These are phyloP conservation scores for Megalops cyprinoides DNA, from an alignment of 2,797 vertebrate genomes.

Conservation along the genomic window DNA sequence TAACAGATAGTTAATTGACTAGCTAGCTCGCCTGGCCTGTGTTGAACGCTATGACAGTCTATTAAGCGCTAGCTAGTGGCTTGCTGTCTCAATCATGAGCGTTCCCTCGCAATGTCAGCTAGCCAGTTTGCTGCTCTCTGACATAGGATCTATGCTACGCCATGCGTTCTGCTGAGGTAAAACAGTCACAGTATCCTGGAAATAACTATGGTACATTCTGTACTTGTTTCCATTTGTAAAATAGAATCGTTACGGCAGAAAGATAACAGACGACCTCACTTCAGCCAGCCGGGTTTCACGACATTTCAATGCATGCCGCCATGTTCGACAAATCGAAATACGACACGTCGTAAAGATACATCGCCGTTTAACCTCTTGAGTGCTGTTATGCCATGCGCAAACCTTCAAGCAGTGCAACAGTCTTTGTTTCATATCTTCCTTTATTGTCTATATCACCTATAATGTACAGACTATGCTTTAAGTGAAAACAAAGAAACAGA, in stretches of 20 bases:
- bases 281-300: conserved; percentile 37
- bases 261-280: neutral
- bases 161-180: neutral
- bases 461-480: neutral
- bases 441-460: neutral
- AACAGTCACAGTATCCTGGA: neutral
- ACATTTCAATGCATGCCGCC: conserved; percentile 62
- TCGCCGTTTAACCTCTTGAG: neutral
- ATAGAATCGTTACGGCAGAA: neutral
- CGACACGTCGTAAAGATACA: conserved; percentile 53
- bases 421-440: neutral
- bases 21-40: no score
- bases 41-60: no score
- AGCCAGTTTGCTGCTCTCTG: neutral
- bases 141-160: neutral
- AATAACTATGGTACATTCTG: neutral
- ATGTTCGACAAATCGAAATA: conserved; percentile 63
- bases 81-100: neutral
- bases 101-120: neutral
- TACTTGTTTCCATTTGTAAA: neutral
- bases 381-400: neutral
- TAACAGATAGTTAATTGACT: no score
- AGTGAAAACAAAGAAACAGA: neutral
- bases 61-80: neutral
- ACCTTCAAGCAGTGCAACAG: neutral